A percentile compares a stretch with the other conserved stretches of the same genome.
Evolutionary conservation across 2,888 invertebrate species (phyloP).

Genomic region (Ennomos fuscantarius): DNA sequence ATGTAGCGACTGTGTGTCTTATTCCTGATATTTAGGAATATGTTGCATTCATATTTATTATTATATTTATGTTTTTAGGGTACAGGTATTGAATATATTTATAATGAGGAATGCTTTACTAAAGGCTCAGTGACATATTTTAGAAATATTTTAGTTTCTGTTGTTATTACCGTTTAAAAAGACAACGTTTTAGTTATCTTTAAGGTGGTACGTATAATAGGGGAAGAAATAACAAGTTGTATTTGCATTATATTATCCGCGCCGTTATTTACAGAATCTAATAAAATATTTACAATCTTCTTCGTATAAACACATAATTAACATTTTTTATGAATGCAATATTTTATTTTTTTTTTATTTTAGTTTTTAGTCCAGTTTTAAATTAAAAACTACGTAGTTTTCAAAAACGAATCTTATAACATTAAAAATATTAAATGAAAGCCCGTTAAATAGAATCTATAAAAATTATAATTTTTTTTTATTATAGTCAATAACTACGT

Average conservation of each 20-base stretch:
- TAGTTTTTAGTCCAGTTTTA: too few relatives aligned
- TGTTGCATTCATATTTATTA: constrained; percentile 84
- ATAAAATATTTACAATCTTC: constrained; percentile 6
- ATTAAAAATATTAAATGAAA: not conserved
- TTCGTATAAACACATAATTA: not conserved
- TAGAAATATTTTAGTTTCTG: constrained; percentile 58
- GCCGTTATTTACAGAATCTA: constrained; percentile 10
- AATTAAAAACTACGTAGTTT: not conserved
- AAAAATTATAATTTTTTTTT: not conserved
- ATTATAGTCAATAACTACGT: constrained; percentile 24
- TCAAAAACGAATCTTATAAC: not conserved
- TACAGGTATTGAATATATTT: constrained; percentile 74
- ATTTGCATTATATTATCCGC: constrained; percentile 36
- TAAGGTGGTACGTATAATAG: constrained; percentile 55
- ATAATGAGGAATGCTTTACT: constrained; percentile 68
- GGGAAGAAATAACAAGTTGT: constrained; percentile 38
- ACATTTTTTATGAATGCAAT: not conserved
- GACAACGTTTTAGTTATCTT: constrained; percentile 77
- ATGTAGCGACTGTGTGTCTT: constrained; percentile 82
- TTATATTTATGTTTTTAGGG: constrained; percentile 79
- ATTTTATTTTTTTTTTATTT: constrained; percentile 17
- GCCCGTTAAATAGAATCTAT: too few relatives aligned
- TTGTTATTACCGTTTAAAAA: constrained; percentile 61
- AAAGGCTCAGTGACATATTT: constrained; percentile 80
- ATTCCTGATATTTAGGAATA: constrained; percentile 85